Evolutionary conservation across 2,888 invertebrate species (phyloP).

Genomic region (Agonopterix heracliana): DNA sequence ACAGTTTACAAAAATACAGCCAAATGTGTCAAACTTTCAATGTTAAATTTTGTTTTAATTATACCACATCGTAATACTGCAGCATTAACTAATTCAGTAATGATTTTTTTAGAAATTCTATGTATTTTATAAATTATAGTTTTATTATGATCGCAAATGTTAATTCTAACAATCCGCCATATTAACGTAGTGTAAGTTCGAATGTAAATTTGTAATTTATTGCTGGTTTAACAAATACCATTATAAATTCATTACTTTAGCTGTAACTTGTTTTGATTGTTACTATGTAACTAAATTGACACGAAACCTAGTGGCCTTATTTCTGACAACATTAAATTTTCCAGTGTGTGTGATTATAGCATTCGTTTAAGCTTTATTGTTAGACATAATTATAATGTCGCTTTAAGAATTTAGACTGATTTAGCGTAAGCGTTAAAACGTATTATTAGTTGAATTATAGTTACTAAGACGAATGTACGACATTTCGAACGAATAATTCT

Average conservation of each 20-base stretch:
- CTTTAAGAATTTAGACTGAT: conserved; percentile 76
- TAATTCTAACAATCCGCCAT: conserved; percentile 38
- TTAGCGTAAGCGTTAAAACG: conserved; percentile 72
- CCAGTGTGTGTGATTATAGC: conserved; percentile 66
- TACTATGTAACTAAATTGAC: conserved; percentile 30
- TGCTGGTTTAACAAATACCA: conserved; percentile 17
- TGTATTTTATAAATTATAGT: no score
- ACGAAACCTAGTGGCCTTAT: conserved; percentile 60
- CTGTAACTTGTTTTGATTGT: conserved; percentile 26
- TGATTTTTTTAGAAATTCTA: no score
- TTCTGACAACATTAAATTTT: conserved; percentile 45
- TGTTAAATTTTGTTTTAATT: conserved; percentile 8
- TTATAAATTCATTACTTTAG: conserved; percentile 18
- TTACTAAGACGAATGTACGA: conserved; percentile 54
- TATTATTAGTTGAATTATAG: conserved; percentile 67
- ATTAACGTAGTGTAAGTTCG: conserved; percentile 40
- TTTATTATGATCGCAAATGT: no score
- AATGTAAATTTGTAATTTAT: conserved; percentile 27
- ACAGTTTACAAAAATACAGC: no score
- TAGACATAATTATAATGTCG: conserved; percentile 65
- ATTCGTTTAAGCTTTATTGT: conserved; percentile 71
- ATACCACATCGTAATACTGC: neutral
- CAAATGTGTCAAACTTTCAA: neutral
- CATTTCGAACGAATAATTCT: conserved; percentile 45
- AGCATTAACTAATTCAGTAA: neutral